phyloP scores from a whole-genome alignment of 2,797 vertebrate species.

The Halcyon leucocephala region DNA sequence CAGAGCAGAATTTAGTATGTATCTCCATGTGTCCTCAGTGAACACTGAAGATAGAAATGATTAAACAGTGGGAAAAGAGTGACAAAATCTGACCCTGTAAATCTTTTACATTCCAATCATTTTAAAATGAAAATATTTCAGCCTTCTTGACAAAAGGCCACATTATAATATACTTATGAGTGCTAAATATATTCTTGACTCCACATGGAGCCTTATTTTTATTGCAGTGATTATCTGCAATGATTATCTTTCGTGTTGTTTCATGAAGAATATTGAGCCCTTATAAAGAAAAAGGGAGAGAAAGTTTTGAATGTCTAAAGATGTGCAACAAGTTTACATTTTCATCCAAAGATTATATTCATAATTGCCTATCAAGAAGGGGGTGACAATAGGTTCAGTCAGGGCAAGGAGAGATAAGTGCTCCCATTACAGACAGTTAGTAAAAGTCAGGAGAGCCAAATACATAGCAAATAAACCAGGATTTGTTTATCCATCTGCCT shows the following conservation, averaged over 20 bases:
- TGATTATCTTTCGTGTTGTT: not conserved
- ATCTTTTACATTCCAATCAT: not conserved
- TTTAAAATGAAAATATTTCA: not conserved
- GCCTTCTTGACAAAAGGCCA: not conserved
- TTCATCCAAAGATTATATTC: not conserved
- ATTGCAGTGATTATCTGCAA: not conserved
- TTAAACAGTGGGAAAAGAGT: not conserved
- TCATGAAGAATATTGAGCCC: not conserved
- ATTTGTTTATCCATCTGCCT: not conserved
- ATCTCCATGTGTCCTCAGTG: not conserved
- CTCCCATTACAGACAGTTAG: rapidly evolving
- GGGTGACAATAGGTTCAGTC: not conserved
- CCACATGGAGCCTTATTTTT: not conserved
- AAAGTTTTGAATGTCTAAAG: not conserved
- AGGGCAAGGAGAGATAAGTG: not conserved
- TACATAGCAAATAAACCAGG: not conserved
- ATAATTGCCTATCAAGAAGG: not conserved
- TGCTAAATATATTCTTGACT: not conserved
- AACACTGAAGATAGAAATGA: not conserved
- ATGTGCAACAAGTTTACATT: not conserved
- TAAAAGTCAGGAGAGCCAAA: not conserved
- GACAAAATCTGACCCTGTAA: not conserved
- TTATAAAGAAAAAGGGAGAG: not conserved
- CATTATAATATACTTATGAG: not conserved
- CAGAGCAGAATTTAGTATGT: not conserved